Evolutionary conservation across 1,140 invertebrate genomes (phyloP), one percentile per base, ranked within the genome.

Genomic region (Zophobas morio): DNA sequence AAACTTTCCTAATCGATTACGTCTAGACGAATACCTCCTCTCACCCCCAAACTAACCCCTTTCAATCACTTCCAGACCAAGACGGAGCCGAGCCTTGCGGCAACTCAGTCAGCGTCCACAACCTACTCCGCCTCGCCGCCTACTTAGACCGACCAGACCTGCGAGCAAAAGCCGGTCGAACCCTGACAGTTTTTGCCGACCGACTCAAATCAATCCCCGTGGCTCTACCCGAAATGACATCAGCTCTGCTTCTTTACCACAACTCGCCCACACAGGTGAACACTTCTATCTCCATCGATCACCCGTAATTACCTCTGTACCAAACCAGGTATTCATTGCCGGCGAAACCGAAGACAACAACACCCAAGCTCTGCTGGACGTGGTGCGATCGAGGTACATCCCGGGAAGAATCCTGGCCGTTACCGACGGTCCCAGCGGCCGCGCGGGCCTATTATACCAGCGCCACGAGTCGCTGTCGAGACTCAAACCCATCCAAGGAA

Each of bases 21-120:
- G 20, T 20, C 20, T 20, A 20, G 20, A 20, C 20, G 20, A 20
- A 20, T 20, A 20, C 20, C 20, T 20, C 20, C 20, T 20, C 20
- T 20, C 20, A 20, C 20, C 20, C 20, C 20, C 20, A 20, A 46
- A 46, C 8, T 46, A 8, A 46, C 42, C 3, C 34, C n/a, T 49
- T 56, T 3, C 4, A 32, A 56, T 80, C 81, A 81, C 78, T 88
- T 89, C 49, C 84, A 98, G 97, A 97, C 87, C 94, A 97, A 87
- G 96, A 98, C 87, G 96, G 96, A 2, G 96, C 96, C 0, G 96
- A 98, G 84, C 96, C 96, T 0, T 94, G 93, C 70, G 94, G 95
- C 8, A 98, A 98, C 87, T 97, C 96, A n/a, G 93, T 98, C 2
- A 89, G 96, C 0, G 93, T 93, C 32, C 89, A 90, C 75, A 99